Base-by-base conservation (phyloP, 2,888 invertebrate genomes). In the Caenorhabditis doughertyi region DNA sequence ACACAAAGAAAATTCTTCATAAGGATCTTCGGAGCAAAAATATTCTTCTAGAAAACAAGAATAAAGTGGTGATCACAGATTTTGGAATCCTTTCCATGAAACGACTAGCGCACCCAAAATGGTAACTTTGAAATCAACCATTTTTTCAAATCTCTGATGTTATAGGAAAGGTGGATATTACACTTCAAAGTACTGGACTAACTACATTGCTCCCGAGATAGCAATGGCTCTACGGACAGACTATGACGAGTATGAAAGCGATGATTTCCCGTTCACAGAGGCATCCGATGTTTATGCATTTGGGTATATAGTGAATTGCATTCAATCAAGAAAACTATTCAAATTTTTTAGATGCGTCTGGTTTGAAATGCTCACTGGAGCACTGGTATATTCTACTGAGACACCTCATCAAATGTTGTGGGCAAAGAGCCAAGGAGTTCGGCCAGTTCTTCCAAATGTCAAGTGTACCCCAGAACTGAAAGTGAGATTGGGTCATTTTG, bases 1-100 rank as follows among this genome's bases (percentile, higher is more conserved):
- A 99, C 93, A 97, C 98, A 58, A 95, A 97, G 89, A 97, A 97
- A 87, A 99, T 99, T 90, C 94, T 98, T 84, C 97, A 98, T 93
- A 98, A 98, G 93, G 98, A 99, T 94, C 94, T 99, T 92, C 97
- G 98, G 92, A 97, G 96, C 84, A 98, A 98, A 93, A 99, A 99
- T 93, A 96, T 99, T 89, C 99, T 99, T 93, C 94, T 99, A 84
- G 98, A 99, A 56, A 85, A 85, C 67, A 85, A 87, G 67, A 85
- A 84, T 79, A 97, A 97, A 93, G 97, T 98, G 88, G 96, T 98
- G 89, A 98, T 99, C 92, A 97, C 98, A 0, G 99, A 99, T 93
- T 99, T 98, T 92, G 98, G 98, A 11, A 94, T 99, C 77, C 97
- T 98, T 93, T 97, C 97, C 92, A 96, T 98, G 90, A 97, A 97